A percentile compares a stretch with the other conserved stretches of the same genome.
Conservation (phyloP, 2,113 vertebrate species). For the Mesitornis unicolor region DNA sequence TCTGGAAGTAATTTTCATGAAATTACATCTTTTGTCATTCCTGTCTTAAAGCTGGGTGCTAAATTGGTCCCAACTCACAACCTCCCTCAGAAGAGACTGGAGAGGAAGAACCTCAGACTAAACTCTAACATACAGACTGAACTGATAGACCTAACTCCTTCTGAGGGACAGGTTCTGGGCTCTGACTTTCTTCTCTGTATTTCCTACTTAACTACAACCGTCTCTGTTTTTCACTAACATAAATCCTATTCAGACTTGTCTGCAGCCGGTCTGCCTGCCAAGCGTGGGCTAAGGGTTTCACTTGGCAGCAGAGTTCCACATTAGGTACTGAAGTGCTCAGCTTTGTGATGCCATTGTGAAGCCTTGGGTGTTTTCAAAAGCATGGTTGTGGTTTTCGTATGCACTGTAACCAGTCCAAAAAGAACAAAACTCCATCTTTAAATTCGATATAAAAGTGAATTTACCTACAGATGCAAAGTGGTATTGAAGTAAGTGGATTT, state of each 20-base stretch:
- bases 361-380: neutral
- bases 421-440: neutral
- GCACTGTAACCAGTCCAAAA: neutral
- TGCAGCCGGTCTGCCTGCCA: neutral
- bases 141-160: neutral
- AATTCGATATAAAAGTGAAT: neutral
- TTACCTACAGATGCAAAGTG: neutral
- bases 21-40: neutral
- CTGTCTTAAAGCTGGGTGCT: neutral
- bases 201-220: neutral
- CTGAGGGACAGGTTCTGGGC: neutral
- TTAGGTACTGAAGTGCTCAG: neutral
- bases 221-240: neutral
- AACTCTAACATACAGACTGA: neutral
- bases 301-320: neutral
- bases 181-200: neutral
- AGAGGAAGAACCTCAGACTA: neutral
- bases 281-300: neutral
- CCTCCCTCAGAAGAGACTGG: neutral
- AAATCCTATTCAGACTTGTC: neutral
- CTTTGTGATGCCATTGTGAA: neutral
- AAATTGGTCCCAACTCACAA: neutral
- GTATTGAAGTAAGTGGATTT: neutral
- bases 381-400: neutral
- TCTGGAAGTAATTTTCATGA: neutral